phyloP scores from a whole-genome alignment of 2,888 invertebrate genomes.

The Sinotaia quadrata region DNA sequence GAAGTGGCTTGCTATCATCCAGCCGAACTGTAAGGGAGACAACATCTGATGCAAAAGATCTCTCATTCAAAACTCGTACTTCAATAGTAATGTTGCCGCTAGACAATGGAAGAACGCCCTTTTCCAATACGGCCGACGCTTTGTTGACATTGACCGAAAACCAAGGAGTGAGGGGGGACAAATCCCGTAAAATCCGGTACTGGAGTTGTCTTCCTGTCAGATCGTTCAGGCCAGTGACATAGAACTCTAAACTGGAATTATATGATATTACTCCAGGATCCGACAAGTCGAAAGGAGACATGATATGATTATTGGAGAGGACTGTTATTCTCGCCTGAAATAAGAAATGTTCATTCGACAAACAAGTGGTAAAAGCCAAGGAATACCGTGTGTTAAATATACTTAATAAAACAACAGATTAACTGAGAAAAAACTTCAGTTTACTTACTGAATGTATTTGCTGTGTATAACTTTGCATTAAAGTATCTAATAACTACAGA shows the following conservation, averaged over 20 bases:
- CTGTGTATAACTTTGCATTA: too few relatives aligned
- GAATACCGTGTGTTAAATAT: too few relatives aligned
- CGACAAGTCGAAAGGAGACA: conserved; percentile 13
- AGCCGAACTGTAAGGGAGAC: background rate
- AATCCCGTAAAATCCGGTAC: conserved; percentile 7
- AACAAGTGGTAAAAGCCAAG: too few relatives aligned
- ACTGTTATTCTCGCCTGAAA: background rate
- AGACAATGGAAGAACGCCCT: background rate
- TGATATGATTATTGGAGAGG: background rate
- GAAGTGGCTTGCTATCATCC: conserved; percentile 11
- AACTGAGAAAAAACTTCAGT: too few relatives aligned
- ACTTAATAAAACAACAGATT: too few relatives aligned
- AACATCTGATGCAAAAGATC: conserved; percentile 4
- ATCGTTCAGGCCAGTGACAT: conserved; percentile 3
- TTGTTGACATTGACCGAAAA: conserved; percentile 2
- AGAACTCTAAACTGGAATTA: conserved; percentile 16
- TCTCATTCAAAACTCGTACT: background rate
- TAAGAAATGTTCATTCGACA: too few relatives aligned
- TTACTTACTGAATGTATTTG: too few relatives aligned
- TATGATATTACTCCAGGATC: conserved; percentile 1
- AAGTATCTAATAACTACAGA: too few relatives aligned
- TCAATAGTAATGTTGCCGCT: background rate
- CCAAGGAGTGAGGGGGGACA: background rate
- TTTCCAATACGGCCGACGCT: conserved; percentile 3
- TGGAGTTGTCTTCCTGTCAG: background rate